phyloP scores from a whole-genome alignment of 2,888 invertebrate genomes.

The Masnerella sp. region DNA sequence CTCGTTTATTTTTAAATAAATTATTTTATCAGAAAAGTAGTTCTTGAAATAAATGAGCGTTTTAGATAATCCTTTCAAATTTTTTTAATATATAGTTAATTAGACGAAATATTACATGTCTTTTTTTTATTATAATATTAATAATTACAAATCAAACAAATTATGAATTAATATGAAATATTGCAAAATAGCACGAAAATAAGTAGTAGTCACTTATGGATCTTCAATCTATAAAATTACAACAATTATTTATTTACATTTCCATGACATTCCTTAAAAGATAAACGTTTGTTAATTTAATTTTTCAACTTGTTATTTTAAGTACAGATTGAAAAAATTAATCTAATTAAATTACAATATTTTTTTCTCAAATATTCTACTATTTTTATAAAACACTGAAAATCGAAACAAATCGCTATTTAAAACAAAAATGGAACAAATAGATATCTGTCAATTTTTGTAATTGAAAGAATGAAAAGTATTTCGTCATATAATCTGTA shows the following conservation, averaged over 20 bases:
- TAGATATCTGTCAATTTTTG: slow-evolving; percentile 42
- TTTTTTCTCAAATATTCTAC: slow-evolving; percentile 37
- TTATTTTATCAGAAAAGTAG: background rate
- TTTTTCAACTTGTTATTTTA: slow-evolving; percentile 6
- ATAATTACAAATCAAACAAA: too few species aligned
- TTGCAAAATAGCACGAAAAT: too few species aligned
- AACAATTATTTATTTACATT: background rate
- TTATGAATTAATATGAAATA: too few species aligned
- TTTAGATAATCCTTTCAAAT: background rate
- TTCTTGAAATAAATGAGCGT: background rate
- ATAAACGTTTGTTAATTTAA: slow-evolving; percentile 3
- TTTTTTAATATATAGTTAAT: background rate
- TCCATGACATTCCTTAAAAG: too few species aligned
- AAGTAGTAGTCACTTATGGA: slow-evolving; percentile 36
- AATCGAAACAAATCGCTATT: slow-evolving; percentile 16
- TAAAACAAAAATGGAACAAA: slow-evolving; percentile 19
- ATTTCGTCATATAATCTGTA: slow-evolving; percentile 43
- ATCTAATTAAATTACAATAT: slow-evolving; percentile 22
- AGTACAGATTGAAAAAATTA: slow-evolving; percentile 8
- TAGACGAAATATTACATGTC: too few species aligned
- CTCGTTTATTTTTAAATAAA: slow-evolving; percentile 1
- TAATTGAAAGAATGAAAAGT: slow-evolving; percentile 37
- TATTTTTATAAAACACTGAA: slow-evolving; percentile 40
- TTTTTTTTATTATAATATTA: too few species aligned
- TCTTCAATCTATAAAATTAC: slow-evolving; percentile 7